phyloP scores from a whole-genome alignment of 2,888 invertebrate genomes.

The Acrobasis consociella region DNA sequence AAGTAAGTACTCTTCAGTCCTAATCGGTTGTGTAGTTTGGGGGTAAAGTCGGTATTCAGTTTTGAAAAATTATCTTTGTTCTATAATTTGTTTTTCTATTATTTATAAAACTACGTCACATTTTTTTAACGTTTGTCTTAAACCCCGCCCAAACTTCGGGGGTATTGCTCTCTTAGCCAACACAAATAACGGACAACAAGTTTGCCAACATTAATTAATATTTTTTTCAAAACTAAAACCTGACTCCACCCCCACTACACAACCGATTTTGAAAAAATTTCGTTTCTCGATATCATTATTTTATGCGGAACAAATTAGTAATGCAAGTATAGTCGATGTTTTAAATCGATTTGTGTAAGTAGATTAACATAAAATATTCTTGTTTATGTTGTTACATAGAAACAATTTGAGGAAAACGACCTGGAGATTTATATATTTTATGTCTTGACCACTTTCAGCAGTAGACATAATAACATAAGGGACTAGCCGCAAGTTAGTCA shows the following conservation, averaged over 20 bases:
- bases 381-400: not conserved
- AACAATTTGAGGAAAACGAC: not conserved
- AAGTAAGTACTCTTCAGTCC: no score
- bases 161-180: constrained; percentile 40
- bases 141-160: constrained; percentile 33
- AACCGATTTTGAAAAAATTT: no score
- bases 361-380: not conserved
- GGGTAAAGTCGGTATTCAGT: no score
- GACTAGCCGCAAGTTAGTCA: no score
- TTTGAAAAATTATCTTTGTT: no score
- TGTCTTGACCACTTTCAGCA: not conserved
- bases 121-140: constrained; percentile 28
- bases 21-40: no score
- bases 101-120: constrained; percentile 6
- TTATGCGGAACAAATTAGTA: not conserved
- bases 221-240: no score
- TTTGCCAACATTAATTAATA: constrained; percentile 25
- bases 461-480: no score
- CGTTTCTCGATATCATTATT: not conserved
- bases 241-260: no score
- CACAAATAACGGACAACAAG: constrained; percentile 32
- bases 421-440: not conserved
- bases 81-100: no score
- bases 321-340: not conserved
- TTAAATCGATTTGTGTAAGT: not conserved